Base-by-base conservation (phyloP, 2,888 invertebrate species). In the Eumacrocentrus americanus region DNA sequence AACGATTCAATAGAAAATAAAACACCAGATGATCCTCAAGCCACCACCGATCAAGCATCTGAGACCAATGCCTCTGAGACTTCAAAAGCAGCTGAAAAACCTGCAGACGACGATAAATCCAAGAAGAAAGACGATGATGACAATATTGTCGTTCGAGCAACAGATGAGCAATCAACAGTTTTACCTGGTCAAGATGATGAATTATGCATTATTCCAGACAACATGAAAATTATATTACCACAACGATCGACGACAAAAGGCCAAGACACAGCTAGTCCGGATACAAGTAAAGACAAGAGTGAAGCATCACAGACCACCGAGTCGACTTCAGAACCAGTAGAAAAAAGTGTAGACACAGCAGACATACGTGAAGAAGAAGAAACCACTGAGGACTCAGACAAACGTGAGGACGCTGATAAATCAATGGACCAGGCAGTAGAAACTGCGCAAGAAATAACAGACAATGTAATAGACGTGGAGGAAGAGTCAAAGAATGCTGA, bases 381-480 rank as follows among this genome's bases (percentile, higher is more conserved):
- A 18, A 25, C 44, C 4, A 12, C 11, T 22, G 25, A 53, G 3
- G 50, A 55, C 1, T 44, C 23, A 37, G n/a, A 22, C n/a, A 56
- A 34, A 18, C 23, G 58, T 23, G 63, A 62, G 46, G 52, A 62
- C 5, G 61, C 34, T 20, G 60, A 61, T 46, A 53, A 25, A 50
- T 35, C 53, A 9, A 22, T 16, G 51, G 59, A 29, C 53, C 18
- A 50, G 35, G 23, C 56, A 40, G 57, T 57, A 25, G 20, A 18
- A 18, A 46, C 16, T 2, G 3, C 46, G 7, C 2, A 48, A 2
- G 51, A 62, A 29, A 56, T 58, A 23, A 34, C 44, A 12, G 60
- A 60, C 16, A 58, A 76, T 60, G 67, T 79, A 29, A 79, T 82
- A 81, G 85, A 85, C 34, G 82, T 84, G 65, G 86, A 85, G 59